Evolutionary conservation across 2,888 invertebrate genomes (phyloP).

Genomic region (Dugesia japonica): DNA sequence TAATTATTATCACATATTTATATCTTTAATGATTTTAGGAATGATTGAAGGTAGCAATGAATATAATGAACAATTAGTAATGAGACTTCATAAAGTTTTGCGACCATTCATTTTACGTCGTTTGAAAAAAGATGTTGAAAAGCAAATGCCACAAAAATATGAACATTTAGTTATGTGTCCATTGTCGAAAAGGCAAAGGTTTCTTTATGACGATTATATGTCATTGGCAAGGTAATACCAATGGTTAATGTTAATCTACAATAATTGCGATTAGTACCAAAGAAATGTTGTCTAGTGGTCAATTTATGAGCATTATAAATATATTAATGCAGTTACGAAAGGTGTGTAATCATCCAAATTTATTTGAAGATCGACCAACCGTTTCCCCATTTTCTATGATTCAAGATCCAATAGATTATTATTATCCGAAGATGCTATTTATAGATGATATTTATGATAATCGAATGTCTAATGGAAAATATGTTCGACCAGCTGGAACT

Average conservation of each 20-base stretch:
- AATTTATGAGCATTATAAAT: conserved; percentile 81
- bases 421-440: conserved; percentile 56
- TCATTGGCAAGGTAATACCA: conserved; percentile 56
- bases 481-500: conserved; percentile 45
- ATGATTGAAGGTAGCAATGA: conserved; percentile 83
- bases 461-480: conserved; percentile 10
- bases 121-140: conserved; percentile 81
- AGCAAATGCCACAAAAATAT: conserved; percentile 86
- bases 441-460: conserved; percentile 59
- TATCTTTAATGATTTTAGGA: too few relatives aligned
- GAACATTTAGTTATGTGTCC: conserved; percentile 83
- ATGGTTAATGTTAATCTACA: too few relatives aligned
- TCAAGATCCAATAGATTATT: conserved; percentile 56
- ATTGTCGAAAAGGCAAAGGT: conserved; percentile 82
- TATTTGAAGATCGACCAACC: conserved; percentile 87
- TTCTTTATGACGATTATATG: conserved; percentile 97
- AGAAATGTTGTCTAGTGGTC: conserved; percentile 78
- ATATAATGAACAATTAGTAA: conserved; percentile 72
- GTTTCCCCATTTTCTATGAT: conserved; percentile 66
- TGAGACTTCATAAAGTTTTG: conserved; percentile 73
- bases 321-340: conserved; percentile 88
- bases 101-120: conserved; percentile 78
- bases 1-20: too few relatives aligned
- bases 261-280: conserved; percentile 58
- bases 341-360: conserved; percentile 91